phyloP scores from a whole-genome alignment of 92 coral and sea anemone species.

The Bergia sp. region DNA sequence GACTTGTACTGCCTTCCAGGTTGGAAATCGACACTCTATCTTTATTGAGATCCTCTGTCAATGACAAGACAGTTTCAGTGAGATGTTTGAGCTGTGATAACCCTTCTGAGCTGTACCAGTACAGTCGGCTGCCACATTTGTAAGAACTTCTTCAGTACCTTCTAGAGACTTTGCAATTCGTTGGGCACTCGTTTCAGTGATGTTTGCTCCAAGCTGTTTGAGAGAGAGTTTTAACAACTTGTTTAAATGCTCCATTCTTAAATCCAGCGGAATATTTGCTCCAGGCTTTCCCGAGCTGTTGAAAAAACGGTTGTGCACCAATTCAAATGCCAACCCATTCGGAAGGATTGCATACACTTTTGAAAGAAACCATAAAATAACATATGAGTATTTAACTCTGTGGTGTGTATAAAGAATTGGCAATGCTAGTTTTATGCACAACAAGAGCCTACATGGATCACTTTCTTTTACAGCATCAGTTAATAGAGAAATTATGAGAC shows the following conservation, averaged over 20 bases:
- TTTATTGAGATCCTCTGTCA: conserved; percentile 41
- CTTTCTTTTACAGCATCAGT: conserved; percentile 53
- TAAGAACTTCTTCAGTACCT: conserved; percentile 40
- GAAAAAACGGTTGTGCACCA: conserved; percentile 48
- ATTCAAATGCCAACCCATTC: conserved; percentile 48
- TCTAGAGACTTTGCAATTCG: conserved; percentile 48
- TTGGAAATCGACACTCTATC: conserved; percentile 42
- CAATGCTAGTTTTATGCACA: conserved; percentile 46
- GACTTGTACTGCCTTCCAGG: conserved; percentile 46
- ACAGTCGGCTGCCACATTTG: conserved; percentile 45
- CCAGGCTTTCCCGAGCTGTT: conserved; percentile 48
- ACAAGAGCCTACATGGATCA: conserved; percentile 51
- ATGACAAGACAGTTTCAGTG: conserved; percentile 39
- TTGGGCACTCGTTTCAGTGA: conserved; percentile 44
- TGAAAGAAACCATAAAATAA: conserved; percentile 48
- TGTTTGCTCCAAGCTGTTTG: conserved; percentile 54
- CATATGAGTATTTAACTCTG: conserved; percentile 55
- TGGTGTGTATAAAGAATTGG: conserved; percentile 39
- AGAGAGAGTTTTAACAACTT: conserved; percentile 42
- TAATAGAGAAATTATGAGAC: conserved; percentile 35
- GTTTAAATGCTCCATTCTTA: conserved; percentile 50
- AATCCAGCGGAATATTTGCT: conserved; percentile 52
- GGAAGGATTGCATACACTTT: conserved; percentile 53
- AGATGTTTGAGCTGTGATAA: conserved; percentile 47
- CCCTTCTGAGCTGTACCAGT: conserved; percentile 13